These are phyloP conservation scores for Chiloscyllium plagiosum DNA, from an alignment of 2,113 vertebrate genomes.

Conservation along the genomic window DNA sequence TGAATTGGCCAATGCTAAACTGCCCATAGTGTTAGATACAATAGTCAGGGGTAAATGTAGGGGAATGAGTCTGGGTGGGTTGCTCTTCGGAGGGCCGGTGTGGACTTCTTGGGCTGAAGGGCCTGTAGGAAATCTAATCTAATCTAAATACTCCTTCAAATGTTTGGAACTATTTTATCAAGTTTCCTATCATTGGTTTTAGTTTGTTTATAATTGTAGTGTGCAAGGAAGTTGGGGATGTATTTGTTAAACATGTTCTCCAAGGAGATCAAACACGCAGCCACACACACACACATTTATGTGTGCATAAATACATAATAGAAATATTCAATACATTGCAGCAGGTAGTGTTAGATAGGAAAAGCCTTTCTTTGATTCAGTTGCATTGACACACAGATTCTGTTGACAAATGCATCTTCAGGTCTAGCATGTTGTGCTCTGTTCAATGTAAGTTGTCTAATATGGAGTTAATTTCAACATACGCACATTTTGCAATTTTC, in stretches of 20 bases:
- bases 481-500: not conserved
- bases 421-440: no score
- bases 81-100: no score
- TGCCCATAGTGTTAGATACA: no score
- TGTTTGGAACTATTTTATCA: slow-evolving; percentile 12
- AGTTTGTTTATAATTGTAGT: not conserved
- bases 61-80: no score
- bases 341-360: not conserved
- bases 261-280: not conserved
- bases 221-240: not conserved
- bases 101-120: no score
- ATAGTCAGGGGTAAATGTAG: no score
- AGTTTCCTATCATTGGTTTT: not conserved
- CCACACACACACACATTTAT: not conserved
- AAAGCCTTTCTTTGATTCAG: not conserved
- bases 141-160: not conserved
- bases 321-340: no score
- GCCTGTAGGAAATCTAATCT: no score
- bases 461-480: slow-evolving; percentile 2
- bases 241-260: not conserved
- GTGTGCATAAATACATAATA: not conserved
- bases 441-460: no score
- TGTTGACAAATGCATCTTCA: not conserved
- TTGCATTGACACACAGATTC: no score
- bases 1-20: no score